Conservation (phyloP, 2,888 invertebrate species). For the Dynastes tityus region DNA sequence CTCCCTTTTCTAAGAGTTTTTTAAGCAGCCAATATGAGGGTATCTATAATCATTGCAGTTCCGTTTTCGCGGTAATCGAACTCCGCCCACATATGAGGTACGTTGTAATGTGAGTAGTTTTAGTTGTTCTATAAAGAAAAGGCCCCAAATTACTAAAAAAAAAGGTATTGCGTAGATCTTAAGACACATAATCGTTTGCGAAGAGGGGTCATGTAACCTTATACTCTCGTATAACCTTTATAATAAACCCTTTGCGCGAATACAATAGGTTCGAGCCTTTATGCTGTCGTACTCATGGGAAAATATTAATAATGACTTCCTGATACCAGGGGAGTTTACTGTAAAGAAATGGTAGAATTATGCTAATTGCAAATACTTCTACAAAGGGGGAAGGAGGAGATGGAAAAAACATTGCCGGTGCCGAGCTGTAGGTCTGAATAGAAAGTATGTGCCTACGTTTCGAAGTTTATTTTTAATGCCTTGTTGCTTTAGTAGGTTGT, state of each 20-base stretch:
- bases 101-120: conserved; percentile 31
- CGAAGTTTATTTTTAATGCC: conserved; percentile 11
- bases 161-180: conserved; percentile 51
- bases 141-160: conserved; percentile 26
- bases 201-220: conserved; percentile 58
- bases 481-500: not conserved
- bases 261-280: conserved; percentile 57
- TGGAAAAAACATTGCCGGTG: conserved; percentile 2
- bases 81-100: conserved; percentile 34
- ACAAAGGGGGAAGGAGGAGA: conserved; percentile 27
- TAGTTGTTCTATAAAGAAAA: conserved; percentile 21
- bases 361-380: conserved; percentile 51
- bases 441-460: not conserved
- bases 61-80: conserved; percentile 37
- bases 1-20: not conserved
- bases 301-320: conserved; percentile 54
- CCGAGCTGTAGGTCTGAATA: conserved; percentile 23
- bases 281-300: conserved; percentile 56
- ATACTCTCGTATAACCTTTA: conserved; percentile 60
- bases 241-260: conserved; percentile 56
- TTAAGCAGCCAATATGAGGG: not conserved
- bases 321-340: conserved; percentile 49
- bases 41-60: conserved; percentile 27
- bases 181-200: conserved; percentile 53
- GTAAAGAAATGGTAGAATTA: conserved; percentile 52